A percentile compares a stretch with the other conserved stretches of the same genome.
phyloP scores from a whole-genome alignment of 2,888 invertebrate species.

The Drosophila peninsularis region DNA sequence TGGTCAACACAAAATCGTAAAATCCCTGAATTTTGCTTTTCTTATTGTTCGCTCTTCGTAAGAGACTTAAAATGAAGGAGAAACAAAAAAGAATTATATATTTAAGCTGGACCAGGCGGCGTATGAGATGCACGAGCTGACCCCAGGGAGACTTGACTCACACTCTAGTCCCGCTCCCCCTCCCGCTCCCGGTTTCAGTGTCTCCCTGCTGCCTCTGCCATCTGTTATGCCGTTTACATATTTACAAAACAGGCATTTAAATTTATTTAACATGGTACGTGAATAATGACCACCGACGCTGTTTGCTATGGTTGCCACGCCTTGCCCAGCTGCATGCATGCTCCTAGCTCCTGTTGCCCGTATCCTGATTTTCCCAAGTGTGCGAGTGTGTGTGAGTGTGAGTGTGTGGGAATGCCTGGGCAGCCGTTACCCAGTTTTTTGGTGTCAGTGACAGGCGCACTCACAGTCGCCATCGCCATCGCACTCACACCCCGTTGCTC shows the following conservation, averaged over 20 bases:
- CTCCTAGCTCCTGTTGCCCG: slow-evolving; percentile 11
- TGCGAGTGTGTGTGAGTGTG: background rate
- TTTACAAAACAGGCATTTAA: slow-evolving; percentile 81
- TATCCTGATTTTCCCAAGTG: slow-evolving; percentile 17
- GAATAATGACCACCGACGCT: slow-evolving; percentile 75
- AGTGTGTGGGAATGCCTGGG: slow-evolving; percentile 17
- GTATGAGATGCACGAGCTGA: slow-evolving; percentile 23
- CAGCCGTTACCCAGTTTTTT: slow-evolving; percentile 21
- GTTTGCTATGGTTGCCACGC: slow-evolving; percentile 63
- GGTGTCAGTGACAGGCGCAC: slow-evolving; percentile 73
- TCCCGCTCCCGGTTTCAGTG: background rate
- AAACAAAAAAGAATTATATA: slow-evolving; percentile 12
- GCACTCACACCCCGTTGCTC: slow-evolving; percentile 30
- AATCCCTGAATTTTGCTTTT: background rate
- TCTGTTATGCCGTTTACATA: slow-evolving; percentile 76
- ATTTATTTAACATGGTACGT: slow-evolving; percentile 79
- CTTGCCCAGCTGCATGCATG: slow-evolving; percentile 18
- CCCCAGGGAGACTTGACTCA: slow-evolving; percentile 20
- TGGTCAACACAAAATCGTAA: background rate
- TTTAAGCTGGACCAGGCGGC: slow-evolving; percentile 29
- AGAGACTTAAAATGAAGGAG: background rate
- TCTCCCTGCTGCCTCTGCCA: slow-evolving; percentile 38
- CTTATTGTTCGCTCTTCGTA: background rate
- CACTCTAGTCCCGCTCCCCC: background rate
- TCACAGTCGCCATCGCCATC: background rate